Conservation (phyloP, 2,888 invertebrate genomes). For the Hartigia nigra region DNA sequence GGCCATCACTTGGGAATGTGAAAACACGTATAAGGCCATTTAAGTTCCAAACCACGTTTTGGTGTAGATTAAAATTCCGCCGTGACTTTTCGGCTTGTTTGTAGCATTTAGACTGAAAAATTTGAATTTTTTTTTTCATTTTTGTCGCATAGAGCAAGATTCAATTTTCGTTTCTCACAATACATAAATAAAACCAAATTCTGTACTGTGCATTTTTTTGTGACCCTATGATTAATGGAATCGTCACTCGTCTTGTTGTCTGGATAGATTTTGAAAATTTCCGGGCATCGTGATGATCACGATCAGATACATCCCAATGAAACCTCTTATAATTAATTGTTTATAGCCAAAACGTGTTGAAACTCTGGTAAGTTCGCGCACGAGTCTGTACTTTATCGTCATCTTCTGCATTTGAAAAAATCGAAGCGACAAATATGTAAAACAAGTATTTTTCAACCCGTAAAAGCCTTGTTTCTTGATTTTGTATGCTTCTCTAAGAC, state of each 20-base stretch:
- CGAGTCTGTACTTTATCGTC: neutral
- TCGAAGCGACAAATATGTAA: conserved; percentile 35
- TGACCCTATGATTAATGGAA: neutral
- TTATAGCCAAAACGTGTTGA: neutral
- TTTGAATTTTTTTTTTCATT: neutral
- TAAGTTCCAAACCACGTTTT: neutral
- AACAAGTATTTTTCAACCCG: conserved; percentile 51
- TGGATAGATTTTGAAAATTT: neutral
- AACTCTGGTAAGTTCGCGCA: neutral
- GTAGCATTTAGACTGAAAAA: neutral
- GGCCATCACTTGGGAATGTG: neutral
- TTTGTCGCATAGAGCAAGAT: neutral
- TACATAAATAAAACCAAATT: neutral
- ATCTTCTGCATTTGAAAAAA: conserved; percentile 24
- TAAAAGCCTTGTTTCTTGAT: conserved; percentile 55
- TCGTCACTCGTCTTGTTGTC: neutral
- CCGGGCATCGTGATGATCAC: neutral
- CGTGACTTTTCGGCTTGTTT: neutral
- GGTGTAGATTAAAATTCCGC: neutral
- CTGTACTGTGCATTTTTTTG: neutral
- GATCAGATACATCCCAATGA: neutral
- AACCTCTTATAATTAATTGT: neutral
- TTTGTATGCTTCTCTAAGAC: conserved; percentile 64
- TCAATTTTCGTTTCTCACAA: neutral
- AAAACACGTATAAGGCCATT: neutral